phyloP scores from a whole-genome alignment of 2,113 vertebrate species.

The Erythrolamprus reginae region DNA sequence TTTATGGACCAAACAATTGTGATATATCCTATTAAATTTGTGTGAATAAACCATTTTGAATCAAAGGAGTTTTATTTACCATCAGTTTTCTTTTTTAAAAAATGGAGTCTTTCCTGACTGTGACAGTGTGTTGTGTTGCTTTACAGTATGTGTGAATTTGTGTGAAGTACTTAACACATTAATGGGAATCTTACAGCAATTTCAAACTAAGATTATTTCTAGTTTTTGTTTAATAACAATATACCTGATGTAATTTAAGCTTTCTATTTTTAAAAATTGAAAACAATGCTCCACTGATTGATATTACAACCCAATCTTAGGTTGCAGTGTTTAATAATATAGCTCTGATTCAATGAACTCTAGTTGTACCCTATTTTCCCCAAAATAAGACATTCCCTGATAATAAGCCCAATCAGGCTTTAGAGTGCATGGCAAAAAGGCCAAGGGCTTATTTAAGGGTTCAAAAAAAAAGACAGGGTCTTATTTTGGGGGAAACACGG shows the following conservation, averaged over 20 bases:
- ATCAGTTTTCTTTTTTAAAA: constrained; percentile 69
- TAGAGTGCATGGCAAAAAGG: no score
- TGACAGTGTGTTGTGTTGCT: constrained; percentile 51
- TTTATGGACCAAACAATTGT: constrained; percentile 99
- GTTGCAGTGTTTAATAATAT: constrained; percentile 21
- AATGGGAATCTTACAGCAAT: constrained; percentile 43
- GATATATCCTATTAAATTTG: constrained; percentile 99
- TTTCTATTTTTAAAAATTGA: constrained; percentile 70
- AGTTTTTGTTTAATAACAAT: constrained; percentile 57
- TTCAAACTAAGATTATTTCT: constrained; percentile 53
- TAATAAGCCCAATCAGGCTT: no score
- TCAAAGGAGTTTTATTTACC: constrained; percentile 98
- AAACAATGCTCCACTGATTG: constrained; percentile 97
- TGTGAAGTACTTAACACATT: constrained; percentile 57
- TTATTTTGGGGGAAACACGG: no score
- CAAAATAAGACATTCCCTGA: no score
- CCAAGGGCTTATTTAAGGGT: no score
- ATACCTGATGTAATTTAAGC: constrained; percentile 57
- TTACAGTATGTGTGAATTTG: constrained; percentile 41
- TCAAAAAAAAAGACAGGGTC: no score
- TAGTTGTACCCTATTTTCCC: background rate
- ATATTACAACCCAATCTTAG: constrained; percentile 74
- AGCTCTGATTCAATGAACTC: background rate
- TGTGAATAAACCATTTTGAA: constrained; percentile 99
- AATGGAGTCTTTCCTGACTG: constrained; percentile 41